Base-by-base conservation (phyloP, 2,888 invertebrate genomes). In the Pollenia angustigena region DNA sequence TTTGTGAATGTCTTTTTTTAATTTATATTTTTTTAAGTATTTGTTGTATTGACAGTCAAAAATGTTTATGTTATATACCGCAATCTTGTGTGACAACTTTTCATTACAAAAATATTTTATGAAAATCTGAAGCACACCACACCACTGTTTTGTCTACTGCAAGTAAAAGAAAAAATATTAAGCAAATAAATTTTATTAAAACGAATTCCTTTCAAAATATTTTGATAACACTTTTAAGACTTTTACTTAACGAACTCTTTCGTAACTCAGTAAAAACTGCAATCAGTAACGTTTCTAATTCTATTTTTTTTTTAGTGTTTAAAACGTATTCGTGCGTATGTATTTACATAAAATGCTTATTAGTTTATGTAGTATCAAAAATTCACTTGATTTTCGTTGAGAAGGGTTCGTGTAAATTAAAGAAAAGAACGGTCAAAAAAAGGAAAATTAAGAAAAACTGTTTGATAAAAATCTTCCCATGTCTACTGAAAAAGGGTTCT, bases 51-150 rank as follows among this genome's bases (percentile, higher is more conserved):
- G 50, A 52, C 44, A 80, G 50, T 60, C 52, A 71, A 71, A 71
- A 71, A 16, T 79, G 68, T 60, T 62, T 71, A 62, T 60, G 42
- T 32, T 32, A 32, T 71, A 40, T 12, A 16, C 54, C 50, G 23
- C 50, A 75, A 79, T 68, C 80, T 69, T 46, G 79, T 75, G 60
- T 79, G 79, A 69, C 84, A 85, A 85, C 84, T 69, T 75, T 85
- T 85, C 79, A 62, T 62, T 76, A 46, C 1, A 23, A 58, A 50
- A 52, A 12, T 18, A 32, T 71, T 54, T 18, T 12, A 8, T 48
- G 4, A 56, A 71, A 46, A 56, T 42, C 40, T 44, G 1, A 62
- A 48, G 56, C 56, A 12, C 71, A 71, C 71, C 71, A 71, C 71
- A 56, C 44, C 56, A 16, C 32, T 32, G 32, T 40, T 71, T 71